These are phyloP conservation scores for Potamarius usumacintae DNA, from an alignment of 2,113 vertebrate genomes.

Conservation along the genomic window DNA sequence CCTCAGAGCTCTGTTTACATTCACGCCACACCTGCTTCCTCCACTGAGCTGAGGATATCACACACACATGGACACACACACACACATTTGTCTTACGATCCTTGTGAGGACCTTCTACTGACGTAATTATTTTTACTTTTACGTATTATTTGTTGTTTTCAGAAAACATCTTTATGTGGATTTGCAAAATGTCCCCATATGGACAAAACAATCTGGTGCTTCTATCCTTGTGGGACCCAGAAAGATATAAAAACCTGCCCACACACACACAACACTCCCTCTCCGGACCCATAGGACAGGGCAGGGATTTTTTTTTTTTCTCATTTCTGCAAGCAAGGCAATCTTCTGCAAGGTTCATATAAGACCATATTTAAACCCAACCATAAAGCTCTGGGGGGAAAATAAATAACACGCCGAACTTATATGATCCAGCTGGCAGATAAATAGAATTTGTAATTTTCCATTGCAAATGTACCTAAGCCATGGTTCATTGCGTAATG, in stretches of 20 bases:
- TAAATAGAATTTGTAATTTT: neutral
- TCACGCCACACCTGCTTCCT: slow-evolving; percentile 55
- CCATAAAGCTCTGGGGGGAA: neutral
- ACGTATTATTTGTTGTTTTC: neutral
- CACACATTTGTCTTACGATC: neutral
- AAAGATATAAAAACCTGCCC: neutral
- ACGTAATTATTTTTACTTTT: neutral
- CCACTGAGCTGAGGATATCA: slow-evolving; percentile 34
- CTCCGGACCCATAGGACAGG: neutral
- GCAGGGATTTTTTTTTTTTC: neutral
- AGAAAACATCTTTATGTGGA: neutral
- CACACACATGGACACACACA: slow-evolving; percentile 15
- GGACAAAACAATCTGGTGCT: neutral
- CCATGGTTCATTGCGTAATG: neutral
- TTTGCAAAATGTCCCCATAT: neutral
- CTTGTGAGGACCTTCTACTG: no score
- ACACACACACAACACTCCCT: slow-evolving; percentile 12
- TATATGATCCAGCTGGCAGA: slow-evolving; percentile 1
- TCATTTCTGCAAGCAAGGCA: slow-evolving; percentile 23
- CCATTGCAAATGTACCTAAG: neutral
- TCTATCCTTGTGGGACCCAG: neutral
- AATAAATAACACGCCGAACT: neutral
- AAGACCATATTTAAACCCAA: slow-evolving; percentile 7
- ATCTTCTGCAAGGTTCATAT: slow-evolving; percentile 5
- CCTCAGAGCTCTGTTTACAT: slow-evolving; percentile 51